Evolutionary conservation across 92 coral and sea anemone genomes (phyloP).

Genomic region (Muricea muricata): DNA sequence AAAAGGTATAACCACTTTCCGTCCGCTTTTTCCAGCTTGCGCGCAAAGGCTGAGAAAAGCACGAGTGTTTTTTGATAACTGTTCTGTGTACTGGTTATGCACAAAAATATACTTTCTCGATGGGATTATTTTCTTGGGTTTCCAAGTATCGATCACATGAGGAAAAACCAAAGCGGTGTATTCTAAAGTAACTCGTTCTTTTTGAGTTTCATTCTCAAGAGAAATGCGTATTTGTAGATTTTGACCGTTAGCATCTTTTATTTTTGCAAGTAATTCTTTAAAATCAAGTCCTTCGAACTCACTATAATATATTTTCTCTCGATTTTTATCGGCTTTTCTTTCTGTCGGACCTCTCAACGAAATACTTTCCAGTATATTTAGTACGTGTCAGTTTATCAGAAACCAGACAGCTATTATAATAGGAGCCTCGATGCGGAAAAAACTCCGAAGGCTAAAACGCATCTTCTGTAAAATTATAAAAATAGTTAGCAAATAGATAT

Average conservation of each 20-base stretch:
- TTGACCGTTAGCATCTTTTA: neutral
- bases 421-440: too few species aligned
- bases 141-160: neutral
- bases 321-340: too few species aligned
- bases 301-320: too few species aligned
- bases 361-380: too few species aligned
- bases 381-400: too few species aligned
- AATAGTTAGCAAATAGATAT: too few species aligned
- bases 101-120: neutral
- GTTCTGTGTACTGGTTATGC: neutral
- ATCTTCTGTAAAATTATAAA: too few species aligned
- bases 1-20: neutral
- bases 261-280: neutral
- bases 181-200: neutral
- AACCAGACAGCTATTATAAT: too few species aligned
- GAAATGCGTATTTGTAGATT: neutral
- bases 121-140: neutral
- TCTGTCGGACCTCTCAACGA: too few species aligned
- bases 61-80: neutral
- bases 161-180: neutral
- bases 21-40: neutral
- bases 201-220: neutral
- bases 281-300: neutral
- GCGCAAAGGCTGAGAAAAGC: slow-evolving; percentile 13
- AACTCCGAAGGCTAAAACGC: too few species aligned